A percentile compares a stretch with the other conserved stretches of the same genome.
Conservation (phyloP, 92 coral and sea anemone species). For the Scolanthus callimorphus region DNA sequence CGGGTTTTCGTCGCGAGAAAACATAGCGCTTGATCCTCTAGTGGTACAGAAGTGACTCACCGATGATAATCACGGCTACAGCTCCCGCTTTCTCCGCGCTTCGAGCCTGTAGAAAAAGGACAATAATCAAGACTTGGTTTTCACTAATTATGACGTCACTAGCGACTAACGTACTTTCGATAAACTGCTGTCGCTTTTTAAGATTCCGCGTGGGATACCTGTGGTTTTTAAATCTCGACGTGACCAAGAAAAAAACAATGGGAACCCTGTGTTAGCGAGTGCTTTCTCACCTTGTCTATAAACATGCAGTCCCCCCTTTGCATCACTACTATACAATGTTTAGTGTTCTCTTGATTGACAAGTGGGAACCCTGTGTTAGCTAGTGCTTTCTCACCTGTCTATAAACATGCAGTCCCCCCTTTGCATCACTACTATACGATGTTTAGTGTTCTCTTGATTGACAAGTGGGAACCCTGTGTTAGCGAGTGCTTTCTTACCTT, state of each 20-base stretch:
- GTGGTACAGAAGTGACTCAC: constrained; percentile 27
- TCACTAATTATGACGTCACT: too few relatives aligned
- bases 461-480: neutral
- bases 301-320: constrained; percentile 18
- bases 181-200: too few relatives aligned
- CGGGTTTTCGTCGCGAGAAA: too few relatives aligned
- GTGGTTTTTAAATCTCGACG: too few relatives aligned
- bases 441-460: neutral
- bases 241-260: too few relatives aligned
- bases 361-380: neutral
- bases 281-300: constrained; percentile 12
- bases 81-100: constrained; percentile 82
- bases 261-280: neutral
- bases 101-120: constrained; percentile 61
- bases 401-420: neutral
- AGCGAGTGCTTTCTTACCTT: constrained; percentile 39
- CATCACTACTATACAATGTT: too few relatives aligned
- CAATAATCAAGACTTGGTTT: too few relatives aligned
- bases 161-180: too few relatives aligned
- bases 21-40: neutral
- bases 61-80: constrained; percentile 86
- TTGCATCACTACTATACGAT: too few relatives aligned
- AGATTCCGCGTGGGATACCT: too few relatives aligned
- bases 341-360: too few relatives aligned
- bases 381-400: neutral